Base-by-base conservation (phyloP, 2,113 vertebrate species). In the Macquaria australasica region DNA sequence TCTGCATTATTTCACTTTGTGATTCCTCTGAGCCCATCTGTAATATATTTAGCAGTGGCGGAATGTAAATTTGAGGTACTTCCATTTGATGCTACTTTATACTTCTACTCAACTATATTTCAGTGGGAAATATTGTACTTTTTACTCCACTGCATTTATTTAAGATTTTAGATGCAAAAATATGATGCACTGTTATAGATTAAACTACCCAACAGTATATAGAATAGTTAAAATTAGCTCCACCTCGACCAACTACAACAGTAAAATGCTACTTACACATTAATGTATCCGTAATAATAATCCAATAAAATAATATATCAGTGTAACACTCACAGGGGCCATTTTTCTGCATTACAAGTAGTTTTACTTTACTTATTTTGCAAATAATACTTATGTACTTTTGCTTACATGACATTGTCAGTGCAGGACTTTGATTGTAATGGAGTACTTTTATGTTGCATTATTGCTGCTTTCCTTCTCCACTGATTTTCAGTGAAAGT, bases 401-500 rank as follows among this genome's bases (percentile, higher is more conserved):
- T 34, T 69, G 21, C 45, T 63, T 67, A 56, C 45, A 12, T 45
- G 11, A 28, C 28, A 67, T 37, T 34, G 43, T 41, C 20, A 39
- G 3, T 39, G 21, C 21, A 23, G 20, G 20, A n/a, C 6, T 55
- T 39, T 51, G 25, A 39, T 21, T 43, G 37, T 56, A 28, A 15
- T 5, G 3, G 5, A 31, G 23, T 84, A 39, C 21, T 28, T 63
- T 45, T 10, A 10, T 56, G 39, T 45, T 25, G 60, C 31, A 41
- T 20, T 34, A 64, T 66, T 73, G 8, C 21, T n/a, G 9, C 31
- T 67, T 59, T 73, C 12, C 34, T 66, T 41, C 31, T 50, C 43
- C 34, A 18, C 41, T 21, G 37, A 8, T 73, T 60, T 72, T 41
- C 31, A 83, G n/a, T 67, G 15, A 62, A 71, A 66, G 16, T 21